Percentiles rank a stretch among this genome's conserved stretches.
Evolutionary conservation across 2,888 invertebrate genomes (phyloP).

Genomic region (Macrosiphum euphorbiae): DNA sequence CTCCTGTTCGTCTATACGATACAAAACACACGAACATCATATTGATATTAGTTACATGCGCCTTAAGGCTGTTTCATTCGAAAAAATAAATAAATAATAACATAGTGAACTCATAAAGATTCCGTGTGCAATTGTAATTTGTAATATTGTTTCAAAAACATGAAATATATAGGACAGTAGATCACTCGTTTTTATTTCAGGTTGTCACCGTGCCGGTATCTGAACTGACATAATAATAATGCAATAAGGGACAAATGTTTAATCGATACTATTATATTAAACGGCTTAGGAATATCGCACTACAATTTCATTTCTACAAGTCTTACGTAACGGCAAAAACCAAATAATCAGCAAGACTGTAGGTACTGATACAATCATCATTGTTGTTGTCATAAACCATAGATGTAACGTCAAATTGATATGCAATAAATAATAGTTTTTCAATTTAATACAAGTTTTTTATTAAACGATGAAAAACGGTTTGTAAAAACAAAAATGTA

Average conservation of each 20-base stretch:
- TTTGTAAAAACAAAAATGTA: neutral
- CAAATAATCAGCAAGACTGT: neutral
- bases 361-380: neutral
- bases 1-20: conserved; percentile 96
- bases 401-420: neutral
- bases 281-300: conserved; percentile 51
- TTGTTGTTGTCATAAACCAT: neutral
- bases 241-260: conserved; percentile 64
- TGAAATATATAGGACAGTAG: conserved; percentile 61
- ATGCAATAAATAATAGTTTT: neutral
- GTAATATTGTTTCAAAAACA: conserved; percentile 49
- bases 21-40: conserved; percentile 68
- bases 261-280: conserved; percentile 64
- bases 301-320: conserved; percentile 45
- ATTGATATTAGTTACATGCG: conserved; percentile 30
- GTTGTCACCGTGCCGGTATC: conserved; percentile 58
- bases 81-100: conserved; percentile 33
- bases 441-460: neutral
- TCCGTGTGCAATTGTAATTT: conserved; percentile 56
- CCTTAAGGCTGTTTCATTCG: conserved; percentile 31
- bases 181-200: conserved; percentile 51
- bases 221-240: conserved; percentile 62
- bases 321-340: conserved; percentile 28
- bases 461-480: neutral
- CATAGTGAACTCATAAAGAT: conserved; percentile 36